A percentile compares a stretch with the other conserved stretches of the same genome.
Conservation (phyloP, 1,140 invertebrate species). For the Leptinotarsa undecemlineata region DNA sequence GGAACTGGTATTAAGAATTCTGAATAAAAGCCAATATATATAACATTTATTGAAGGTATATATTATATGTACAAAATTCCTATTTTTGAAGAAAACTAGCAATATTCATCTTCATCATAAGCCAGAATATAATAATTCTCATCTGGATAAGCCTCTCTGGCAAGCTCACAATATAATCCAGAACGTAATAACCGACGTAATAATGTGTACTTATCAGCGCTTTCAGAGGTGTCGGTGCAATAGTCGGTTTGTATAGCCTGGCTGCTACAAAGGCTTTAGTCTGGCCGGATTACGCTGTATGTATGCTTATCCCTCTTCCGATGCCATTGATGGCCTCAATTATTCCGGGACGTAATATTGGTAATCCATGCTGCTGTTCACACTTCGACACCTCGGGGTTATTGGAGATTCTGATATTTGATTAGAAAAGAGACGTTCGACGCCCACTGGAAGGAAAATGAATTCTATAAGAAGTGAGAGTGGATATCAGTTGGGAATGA, state of each 20-base stretch:
- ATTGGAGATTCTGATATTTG: conserved; percentile 15
- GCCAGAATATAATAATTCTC: conserved; percentile 23
- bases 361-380: conserved; percentile 29
- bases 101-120: not conserved
- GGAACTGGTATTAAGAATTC: no score
- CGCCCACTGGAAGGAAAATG: not conserved
- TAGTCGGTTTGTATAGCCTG: conserved; percentile 26
- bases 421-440: conserved; percentile 13
- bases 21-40: no score
- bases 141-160: conserved; percentile 21
- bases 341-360: conserved; percentile 30
- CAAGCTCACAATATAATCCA: conserved; percentile 28
- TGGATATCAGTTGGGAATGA: no score
- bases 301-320: conserved; percentile 31
- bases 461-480: not conserved
- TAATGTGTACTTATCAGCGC: conserved; percentile 30
- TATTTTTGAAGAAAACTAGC: not conserved
- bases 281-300: conserved; percentile 29
- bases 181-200: conserved; percentile 29
- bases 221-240: conserved; percentile 28
- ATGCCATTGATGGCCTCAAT: conserved; percentile 32
- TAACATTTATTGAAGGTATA: no score
- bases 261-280: conserved; percentile 27
- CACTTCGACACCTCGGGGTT: conserved; percentile 29
- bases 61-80: no score